Conservation (phyloP, 2,797 vertebrate species). For the Sternotherus odoratus region DNA sequence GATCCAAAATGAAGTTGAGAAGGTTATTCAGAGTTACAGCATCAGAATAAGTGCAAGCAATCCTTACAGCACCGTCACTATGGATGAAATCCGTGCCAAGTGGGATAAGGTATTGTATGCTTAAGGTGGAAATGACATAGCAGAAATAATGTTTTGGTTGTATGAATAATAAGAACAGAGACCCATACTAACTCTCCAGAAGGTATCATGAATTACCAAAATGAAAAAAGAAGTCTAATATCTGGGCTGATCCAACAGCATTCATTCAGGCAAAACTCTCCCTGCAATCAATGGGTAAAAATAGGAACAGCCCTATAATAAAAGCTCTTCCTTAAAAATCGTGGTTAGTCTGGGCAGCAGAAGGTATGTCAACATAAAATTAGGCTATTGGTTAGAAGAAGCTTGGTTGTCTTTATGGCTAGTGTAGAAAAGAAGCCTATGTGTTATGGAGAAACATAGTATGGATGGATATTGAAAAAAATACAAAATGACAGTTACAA, state of each 20-base stretch:
- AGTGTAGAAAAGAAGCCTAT: background rate
- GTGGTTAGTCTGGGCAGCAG: background rate
- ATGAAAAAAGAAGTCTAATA: background rate
- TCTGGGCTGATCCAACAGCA: background rate
- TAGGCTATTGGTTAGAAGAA: background rate
- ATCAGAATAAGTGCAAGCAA: slow-evolving; percentile 90
- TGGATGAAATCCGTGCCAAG: slow-evolving; percentile 92
- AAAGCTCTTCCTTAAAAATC: background rate
- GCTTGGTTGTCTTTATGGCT: background rate
- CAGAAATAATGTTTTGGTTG: background rate
- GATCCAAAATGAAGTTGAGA: slow-evolving; percentile 96
- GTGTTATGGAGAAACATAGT: background rate
- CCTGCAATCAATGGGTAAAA: background rate
- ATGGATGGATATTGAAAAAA: background rate
- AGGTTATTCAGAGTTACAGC: slow-evolving; percentile 95
- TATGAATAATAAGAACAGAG: background rate
- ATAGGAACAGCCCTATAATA: background rate
- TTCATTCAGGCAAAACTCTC: background rate
- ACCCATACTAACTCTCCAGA: background rate
- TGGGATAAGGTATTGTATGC: slow-evolving; percentile 92
- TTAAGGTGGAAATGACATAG: background rate
- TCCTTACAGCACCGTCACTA: slow-evolving; percentile 92
- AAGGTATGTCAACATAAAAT: background rate
- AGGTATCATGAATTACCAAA: background rate
- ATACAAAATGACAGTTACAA: background rate